Conservation (phyloP, 2,113 vertebrate genomes). For the Isurus oxyrinchus region DNA sequence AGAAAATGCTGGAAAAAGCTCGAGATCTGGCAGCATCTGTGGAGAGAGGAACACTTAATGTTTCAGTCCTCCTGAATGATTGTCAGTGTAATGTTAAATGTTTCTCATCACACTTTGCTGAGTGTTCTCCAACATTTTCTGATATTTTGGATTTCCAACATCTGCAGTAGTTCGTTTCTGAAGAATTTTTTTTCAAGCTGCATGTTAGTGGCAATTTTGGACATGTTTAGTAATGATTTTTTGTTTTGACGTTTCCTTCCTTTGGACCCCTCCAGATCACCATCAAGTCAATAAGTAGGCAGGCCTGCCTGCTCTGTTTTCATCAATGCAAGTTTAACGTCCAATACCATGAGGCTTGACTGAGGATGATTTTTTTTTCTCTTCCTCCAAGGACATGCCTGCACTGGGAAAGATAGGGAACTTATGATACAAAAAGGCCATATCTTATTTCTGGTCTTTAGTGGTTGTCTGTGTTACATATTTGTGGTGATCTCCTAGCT, state of each 20-base stretch:
- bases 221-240: not conserved
- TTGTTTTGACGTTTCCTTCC: not conserved
- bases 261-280: not conserved
- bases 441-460: not conserved
- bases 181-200: not conserved
- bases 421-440: not conserved
- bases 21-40: too few relatives aligned
- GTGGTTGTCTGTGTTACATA: not conserved
- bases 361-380: too few relatives aligned
- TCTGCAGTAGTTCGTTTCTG: not conserved
- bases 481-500: too few relatives aligned
- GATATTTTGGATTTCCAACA: not conserved
- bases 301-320: too few relatives aligned
- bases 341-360: too few relatives aligned
- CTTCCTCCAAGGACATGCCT: too few relatives aligned
- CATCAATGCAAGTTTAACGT: too few relatives aligned
- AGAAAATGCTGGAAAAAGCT: too few relatives aligned
- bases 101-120: not conserved
- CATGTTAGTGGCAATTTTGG: not conserved
- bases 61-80: not conserved
- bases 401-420: not conserved
- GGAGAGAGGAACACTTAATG: too few relatives aligned
- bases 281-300: not conserved
- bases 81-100: not conserved
- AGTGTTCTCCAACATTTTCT: not conserved